Percentiles rank a stretch among this genome's conserved stretches.
Conservation (phyloP, 35 echinoderm and acorn worm species). For the Eucidaris tribuloides region DNA sequence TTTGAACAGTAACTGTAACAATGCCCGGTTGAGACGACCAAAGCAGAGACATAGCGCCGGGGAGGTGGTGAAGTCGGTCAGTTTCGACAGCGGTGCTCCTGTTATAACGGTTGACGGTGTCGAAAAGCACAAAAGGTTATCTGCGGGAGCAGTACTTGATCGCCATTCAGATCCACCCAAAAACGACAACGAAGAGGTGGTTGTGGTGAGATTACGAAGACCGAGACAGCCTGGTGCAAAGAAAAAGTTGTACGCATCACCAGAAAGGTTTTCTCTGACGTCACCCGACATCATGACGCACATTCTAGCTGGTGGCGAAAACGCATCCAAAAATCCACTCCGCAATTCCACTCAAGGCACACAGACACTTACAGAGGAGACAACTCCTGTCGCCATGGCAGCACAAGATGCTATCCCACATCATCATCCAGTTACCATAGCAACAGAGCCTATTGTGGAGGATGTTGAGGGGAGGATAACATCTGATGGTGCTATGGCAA, state of each 20-base stretch:
- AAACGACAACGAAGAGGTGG: conserved; percentile 1
- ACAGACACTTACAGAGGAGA: not conserved
- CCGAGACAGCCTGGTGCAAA: not conserved
- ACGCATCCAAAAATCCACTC: not conserved
- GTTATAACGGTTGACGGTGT: not conserved
- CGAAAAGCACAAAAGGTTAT: not conserved
- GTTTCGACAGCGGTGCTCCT: not conserved
- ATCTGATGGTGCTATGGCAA: too few species aligned
- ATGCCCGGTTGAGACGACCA: not conserved
- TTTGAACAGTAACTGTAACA: conserved; percentile 28
- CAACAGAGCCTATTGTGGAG: not conserved
- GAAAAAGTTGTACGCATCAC: conserved; percentile 9
- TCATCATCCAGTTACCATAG: not conserved
- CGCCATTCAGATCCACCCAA: not conserved
- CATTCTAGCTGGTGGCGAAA: not conserved
- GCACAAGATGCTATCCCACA: not conserved
- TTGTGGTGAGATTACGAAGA: not conserved
- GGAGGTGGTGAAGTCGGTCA: not conserved
- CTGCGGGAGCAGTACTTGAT: not conserved
- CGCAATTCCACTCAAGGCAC: not conserved
- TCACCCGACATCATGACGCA: not conserved
- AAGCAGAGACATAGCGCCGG: conserved; percentile 7
- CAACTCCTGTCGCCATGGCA: not conserved
- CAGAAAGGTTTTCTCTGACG: not conserved
- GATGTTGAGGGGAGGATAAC: not conserved